Percentiles rank a stretch among this genome's conserved stretches.
Conservation (phyloP, 2,888 invertebrate species). For the Hecatera dysodea region DNA sequence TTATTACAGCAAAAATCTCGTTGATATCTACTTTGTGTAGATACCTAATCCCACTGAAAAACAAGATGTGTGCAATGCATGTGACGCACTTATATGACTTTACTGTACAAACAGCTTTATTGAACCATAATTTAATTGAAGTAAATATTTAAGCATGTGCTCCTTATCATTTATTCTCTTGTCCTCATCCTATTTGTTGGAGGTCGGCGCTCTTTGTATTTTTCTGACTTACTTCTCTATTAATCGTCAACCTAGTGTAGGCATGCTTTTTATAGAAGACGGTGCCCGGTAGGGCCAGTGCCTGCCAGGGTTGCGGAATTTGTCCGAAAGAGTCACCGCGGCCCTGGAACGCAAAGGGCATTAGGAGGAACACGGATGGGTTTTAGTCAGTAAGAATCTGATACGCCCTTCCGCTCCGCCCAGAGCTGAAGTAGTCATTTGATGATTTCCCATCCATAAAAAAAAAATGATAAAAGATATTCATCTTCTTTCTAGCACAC, state of each 20-base stretch:
- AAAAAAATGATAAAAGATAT: too few species aligned
- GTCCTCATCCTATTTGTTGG: background rate
- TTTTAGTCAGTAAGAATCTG: too few species aligned
- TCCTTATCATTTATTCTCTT: background rate
- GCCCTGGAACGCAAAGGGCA: too few species aligned
- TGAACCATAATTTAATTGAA: background rate
- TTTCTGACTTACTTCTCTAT: background rate
- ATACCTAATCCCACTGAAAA: constrained; percentile 2
- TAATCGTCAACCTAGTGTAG: background rate
- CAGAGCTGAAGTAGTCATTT: too few species aligned
- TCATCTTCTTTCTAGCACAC: too few species aligned
- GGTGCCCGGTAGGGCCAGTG: too few species aligned
- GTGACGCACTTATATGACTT: constrained; percentile 15
- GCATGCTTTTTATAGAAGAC: too few species aligned
- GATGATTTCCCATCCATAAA: too few species aligned
- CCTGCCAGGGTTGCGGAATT: too few species aligned
- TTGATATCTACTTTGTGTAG: background rate
- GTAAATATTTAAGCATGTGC: constrained; percentile 8
- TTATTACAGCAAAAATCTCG: constrained; percentile 2
- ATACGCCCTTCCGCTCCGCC: too few species aligned
- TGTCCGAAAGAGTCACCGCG: too few species aligned
- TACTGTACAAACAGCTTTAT: constrained; percentile 3
- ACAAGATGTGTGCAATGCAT: background rate
- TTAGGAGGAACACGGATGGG: too few species aligned
- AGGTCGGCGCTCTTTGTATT: background rate